Percentiles rank a stretch among this genome's conserved stretches.
These are phyloP conservation scores for Eumacrocentrus americanus DNA, from an alignment of 2,888 invertebrate genomes.

Conservation along the genomic window DNA sequence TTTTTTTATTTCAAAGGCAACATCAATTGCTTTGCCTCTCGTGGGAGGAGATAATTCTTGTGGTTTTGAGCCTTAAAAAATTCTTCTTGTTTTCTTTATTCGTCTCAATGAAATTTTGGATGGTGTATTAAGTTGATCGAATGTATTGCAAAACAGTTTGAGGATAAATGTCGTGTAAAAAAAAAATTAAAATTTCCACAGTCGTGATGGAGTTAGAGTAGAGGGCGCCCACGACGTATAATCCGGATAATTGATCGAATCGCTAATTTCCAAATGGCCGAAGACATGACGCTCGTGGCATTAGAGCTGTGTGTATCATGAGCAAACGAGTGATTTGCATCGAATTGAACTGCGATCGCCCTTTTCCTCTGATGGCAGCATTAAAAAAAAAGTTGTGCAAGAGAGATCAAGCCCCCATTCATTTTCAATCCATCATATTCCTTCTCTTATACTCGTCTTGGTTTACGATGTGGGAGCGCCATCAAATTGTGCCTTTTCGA, in stretches of 20 bases:
- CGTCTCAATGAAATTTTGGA: not conserved
- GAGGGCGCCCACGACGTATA: slow-evolving; percentile 24
- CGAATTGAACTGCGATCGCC: slow-evolving; percentile 54
- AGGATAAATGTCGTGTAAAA: slow-evolving; percentile 24
- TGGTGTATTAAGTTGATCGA: slow-evolving; percentile 3
- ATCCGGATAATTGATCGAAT: slow-evolving; percentile 54
- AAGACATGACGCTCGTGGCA: slow-evolving; percentile 39
- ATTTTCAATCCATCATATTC: not conserved
- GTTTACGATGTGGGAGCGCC: slow-evolving; percentile 6
- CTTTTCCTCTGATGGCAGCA: slow-evolving; percentile 13
- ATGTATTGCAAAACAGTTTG: slow-evolving; percentile 3
- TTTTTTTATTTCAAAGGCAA: slow-evolving; percentile 18
- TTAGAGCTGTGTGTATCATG: slow-evolving; percentile 29
- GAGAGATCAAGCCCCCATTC: not conserved
- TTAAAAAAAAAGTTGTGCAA: slow-evolving; percentile 8
- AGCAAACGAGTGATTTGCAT: slow-evolving; percentile 60
- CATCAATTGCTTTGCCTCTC: slow-evolving; percentile 9
- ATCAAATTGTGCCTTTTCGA: slow-evolving; percentile 2
- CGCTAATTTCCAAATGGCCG: slow-evolving; percentile 57
- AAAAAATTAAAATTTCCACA: slow-evolving; percentile 31
- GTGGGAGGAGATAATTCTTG: slow-evolving; percentile 19
- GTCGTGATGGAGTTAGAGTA: slow-evolving; percentile 20
- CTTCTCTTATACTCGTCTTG: not conserved
- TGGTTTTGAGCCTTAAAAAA: slow-evolving; percentile 4
- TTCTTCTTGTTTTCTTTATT: not conserved